phyloP scores from a whole-genome alignment of 2,888 invertebrate species.

The Pocota personata region DNA sequence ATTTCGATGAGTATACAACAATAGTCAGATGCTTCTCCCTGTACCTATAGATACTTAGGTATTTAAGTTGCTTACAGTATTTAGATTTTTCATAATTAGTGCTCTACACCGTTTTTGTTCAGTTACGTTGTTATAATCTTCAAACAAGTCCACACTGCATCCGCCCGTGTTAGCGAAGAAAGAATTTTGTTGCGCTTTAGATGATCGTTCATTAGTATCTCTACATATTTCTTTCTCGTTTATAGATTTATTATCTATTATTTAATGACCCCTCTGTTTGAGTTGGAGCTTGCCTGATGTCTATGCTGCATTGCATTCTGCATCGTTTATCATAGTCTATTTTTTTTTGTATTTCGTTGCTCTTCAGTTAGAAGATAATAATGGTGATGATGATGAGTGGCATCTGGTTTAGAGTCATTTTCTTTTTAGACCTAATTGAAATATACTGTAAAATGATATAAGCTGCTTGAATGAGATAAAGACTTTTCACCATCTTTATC shows the following conservation, averaged over 20 bases:
- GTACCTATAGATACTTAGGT: not conserved
- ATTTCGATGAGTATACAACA: not conserved
- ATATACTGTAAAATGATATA: conserved; percentile 34
- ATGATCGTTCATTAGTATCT: conserved; percentile 50
- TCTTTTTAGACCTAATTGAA: conserved; percentile 36
- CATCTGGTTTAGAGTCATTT: conserved; percentile 47
- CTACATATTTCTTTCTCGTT: conserved; percentile 16
- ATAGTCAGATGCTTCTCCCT: not conserved
- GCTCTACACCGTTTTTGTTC: conserved; percentile 17
- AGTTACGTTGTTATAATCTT: conserved; percentile 17
- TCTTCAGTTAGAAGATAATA: conserved; percentile 17
- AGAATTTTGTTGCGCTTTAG: conserved; percentile 25
- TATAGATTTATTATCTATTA: conserved; percentile 51
- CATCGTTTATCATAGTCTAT: conserved; percentile 29
- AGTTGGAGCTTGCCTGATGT: not conserved
- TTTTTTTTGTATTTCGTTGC: conserved; percentile 6
- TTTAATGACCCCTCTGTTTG: conserved; percentile 52
- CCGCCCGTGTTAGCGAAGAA: not conserved
- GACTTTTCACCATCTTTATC: not conserved
- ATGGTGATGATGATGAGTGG: conserved; percentile 40
- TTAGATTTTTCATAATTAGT: conserved; percentile 46
- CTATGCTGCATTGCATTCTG: conserved; percentile 25
- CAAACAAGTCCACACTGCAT: conserved; percentile 3
- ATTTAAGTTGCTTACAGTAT: conserved; percentile 18
- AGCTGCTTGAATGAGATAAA: conserved; percentile 23